Evolutionary conservation across 2,888 invertebrate species (phyloP).

Genomic region (Frankliniella intonsa): DNA sequence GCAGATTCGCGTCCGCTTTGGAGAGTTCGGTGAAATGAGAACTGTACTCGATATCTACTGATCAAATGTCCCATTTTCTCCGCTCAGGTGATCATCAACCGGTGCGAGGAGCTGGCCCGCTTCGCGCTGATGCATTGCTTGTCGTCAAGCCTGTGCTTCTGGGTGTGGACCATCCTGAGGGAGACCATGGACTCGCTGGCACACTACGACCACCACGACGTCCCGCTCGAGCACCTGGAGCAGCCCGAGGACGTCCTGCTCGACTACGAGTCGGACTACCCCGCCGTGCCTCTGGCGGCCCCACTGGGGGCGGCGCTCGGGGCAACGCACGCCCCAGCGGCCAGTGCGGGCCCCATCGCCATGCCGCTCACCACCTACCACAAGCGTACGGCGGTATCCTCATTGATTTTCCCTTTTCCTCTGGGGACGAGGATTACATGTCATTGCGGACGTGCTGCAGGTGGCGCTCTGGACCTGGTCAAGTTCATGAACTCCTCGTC

Average conservation of each 20-base stretch:
- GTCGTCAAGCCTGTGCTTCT: constrained; percentile 72
- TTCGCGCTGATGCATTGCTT: constrained; percentile 77
- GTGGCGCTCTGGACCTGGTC: constrained; percentile 43
- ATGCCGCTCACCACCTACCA: constrained; percentile 43
- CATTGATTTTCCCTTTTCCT: background rate
- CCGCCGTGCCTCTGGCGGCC: constrained; percentile 39
- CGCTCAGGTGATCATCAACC: constrained; percentile 56
- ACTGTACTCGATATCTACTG: too few species aligned
- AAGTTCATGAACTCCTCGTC: constrained; percentile 45
- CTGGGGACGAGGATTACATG: background rate
- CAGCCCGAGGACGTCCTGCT: constrained; percentile 26
- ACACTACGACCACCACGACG: constrained; percentile 45
- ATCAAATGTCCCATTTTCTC: background rate
- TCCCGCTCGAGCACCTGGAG: constrained; percentile 37
- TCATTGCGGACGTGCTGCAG: background rate
- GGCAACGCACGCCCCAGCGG: constrained; percentile 46
- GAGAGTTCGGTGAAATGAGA: too few species aligned
- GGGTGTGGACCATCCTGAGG: constrained; percentile 70
- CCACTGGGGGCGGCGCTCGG: constrained; percentile 41
- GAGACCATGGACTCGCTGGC: constrained; percentile 65
- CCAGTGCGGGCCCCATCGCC: constrained; percentile 40
- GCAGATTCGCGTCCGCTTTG: too few species aligned
- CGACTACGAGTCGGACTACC: constrained; percentile 4
- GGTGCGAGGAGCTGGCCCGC: constrained; percentile 56
- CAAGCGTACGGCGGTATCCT: constrained; percentile 35